Conservation (phyloP, 2,797 vertebrate genomes). For the Peromyscus eremicus region DNA sequence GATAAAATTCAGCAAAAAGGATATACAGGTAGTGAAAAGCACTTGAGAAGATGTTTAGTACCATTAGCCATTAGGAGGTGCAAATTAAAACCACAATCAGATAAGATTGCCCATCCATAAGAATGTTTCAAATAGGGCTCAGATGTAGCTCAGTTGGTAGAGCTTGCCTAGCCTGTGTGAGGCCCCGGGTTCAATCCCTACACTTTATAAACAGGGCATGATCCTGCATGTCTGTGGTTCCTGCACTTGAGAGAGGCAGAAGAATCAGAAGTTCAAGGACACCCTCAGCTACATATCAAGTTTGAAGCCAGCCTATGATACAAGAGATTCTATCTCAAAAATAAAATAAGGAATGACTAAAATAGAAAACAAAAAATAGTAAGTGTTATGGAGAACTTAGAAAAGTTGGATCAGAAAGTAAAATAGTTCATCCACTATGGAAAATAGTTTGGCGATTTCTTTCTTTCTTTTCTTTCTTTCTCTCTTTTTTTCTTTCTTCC, state of each 20-base stretch:
- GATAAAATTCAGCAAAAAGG: not conserved
- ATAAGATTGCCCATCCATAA: not conserved
- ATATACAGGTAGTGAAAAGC: not conserved
- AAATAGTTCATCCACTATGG: not conserved
- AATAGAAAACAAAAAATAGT: not conserved
- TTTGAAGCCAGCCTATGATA: not conserved
- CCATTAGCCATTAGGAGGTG: not conserved
- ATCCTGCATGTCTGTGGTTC: not conserved
- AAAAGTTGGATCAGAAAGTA: not conserved
- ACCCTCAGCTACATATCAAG: not conserved
- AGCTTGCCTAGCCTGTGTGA: not conserved
- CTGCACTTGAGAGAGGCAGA: not conserved
- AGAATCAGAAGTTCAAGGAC: not conserved
- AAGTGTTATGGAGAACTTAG: not conserved
- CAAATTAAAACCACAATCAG: not conserved
- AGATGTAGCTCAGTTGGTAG: not conserved
- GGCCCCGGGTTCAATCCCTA: not conserved
- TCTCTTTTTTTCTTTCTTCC: not conserved
- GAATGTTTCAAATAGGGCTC: not conserved
- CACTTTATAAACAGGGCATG: not conserved
- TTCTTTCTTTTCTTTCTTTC: not conserved
- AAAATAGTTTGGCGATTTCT: not conserved
- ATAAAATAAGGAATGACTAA: not conserved
- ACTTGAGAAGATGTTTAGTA: not conserved
- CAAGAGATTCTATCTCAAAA: not conserved